Conservation (phyloP, 2,888 invertebrate species). For the Drosophila phalerata region DNA sequence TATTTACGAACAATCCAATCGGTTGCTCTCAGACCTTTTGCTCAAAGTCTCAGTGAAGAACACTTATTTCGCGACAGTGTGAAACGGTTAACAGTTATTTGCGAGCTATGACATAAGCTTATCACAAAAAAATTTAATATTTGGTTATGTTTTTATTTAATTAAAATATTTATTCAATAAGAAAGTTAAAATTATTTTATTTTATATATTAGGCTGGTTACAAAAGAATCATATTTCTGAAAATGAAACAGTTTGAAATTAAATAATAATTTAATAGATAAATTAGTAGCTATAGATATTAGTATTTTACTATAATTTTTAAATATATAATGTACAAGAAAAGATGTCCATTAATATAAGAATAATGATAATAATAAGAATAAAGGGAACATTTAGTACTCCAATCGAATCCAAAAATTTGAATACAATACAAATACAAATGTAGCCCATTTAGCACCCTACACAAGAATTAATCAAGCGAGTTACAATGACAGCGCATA, state of each 20-base stretch:
- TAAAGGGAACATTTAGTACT: background rate
- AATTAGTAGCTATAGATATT: background rate
- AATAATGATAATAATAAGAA: background rate
- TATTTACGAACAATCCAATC: too few relatives aligned
- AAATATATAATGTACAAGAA: background rate
- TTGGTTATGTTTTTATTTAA: background rate
- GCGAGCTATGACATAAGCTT: background rate
- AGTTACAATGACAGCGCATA: slow-evolving; percentile 81
- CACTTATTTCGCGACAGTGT: too few relatives aligned
- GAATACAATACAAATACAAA: background rate
- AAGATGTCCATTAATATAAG: background rate
- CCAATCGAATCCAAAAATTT: background rate
- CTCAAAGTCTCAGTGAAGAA: too few relatives aligned
- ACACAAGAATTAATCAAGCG: slow-evolving; percentile 79
- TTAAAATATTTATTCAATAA: background rate
- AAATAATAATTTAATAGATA: background rate
- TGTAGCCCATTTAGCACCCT: slow-evolving; percentile 47
- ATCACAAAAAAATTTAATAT: background rate
- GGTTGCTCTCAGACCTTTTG: too few relatives aligned
- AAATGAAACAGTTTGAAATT: background rate
- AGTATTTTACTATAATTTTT: background rate
- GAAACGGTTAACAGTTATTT: too few relatives aligned
- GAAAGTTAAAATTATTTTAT: background rate
- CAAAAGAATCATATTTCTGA: background rate
- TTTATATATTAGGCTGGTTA: too few relatives aligned